These are phyloP conservation scores for Cyphomyrmex costatus DNA, from an alignment of 1,140 invertebrate species.

Conservation along the genomic window DNA sequence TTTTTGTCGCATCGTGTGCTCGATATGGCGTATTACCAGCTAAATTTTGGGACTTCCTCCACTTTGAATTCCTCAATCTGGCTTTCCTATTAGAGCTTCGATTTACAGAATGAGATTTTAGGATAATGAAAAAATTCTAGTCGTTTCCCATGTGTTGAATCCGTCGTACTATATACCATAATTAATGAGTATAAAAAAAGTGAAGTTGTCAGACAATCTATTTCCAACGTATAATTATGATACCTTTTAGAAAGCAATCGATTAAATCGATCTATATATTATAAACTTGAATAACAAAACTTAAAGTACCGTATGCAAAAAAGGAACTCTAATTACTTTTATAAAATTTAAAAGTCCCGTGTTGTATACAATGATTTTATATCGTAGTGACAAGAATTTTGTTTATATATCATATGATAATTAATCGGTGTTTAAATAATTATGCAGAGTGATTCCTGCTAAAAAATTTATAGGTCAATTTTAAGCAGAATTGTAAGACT, in stretches of 20 bases:
- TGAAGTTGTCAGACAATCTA: neutral
- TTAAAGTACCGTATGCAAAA: neutral
- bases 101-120: conserved; percentile 53
- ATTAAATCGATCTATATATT: conserved; percentile 11
- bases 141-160: neutral
- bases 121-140: conserved; percentile 25
- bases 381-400: neutral
- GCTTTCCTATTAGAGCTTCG: conserved; percentile 61
- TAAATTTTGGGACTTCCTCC: conserved; percentile 64
- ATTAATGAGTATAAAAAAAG: conserved; percentile 9
- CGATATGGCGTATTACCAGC: conserved; percentile 69
- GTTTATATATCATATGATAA: neutral
- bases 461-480: no score
- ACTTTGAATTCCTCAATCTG: conserved; percentile 65
- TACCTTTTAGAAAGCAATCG: neutral
- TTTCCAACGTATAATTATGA: conserved; percentile 17
- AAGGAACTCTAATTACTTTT: neutral
- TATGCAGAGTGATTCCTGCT: neutral
- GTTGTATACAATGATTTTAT: conserved; percentile 2
- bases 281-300: neutral
- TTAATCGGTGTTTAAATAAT: neutral
- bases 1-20: conserved; percentile 52
- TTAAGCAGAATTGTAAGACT: no score
- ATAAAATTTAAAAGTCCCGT: neutral
- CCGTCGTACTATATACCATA: neutral